Percentiles rank a stretch among this genome's conserved stretches.
These are phyloP conservation scores for Mormoops blainvillei DNA, from an alignment of 2,113 vertebrate species.

Conservation along the genomic window DNA sequence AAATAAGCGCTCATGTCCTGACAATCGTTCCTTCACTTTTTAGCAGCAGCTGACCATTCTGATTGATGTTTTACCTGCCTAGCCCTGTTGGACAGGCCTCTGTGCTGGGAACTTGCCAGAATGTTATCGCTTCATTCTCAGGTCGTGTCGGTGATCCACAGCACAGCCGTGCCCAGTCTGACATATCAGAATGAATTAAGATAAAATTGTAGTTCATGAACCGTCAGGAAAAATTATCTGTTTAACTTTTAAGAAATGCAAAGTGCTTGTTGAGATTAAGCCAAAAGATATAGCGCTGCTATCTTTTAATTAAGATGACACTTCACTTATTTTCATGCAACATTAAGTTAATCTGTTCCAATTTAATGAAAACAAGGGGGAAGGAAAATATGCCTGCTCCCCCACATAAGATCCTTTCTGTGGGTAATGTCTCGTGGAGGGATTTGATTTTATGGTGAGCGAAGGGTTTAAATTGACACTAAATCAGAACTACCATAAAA, in stretches of 20 bases:
- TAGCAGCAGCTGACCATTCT: neutral
- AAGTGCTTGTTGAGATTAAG: conserved; percentile 35
- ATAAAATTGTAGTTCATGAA: neutral
- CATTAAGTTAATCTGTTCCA: conserved; percentile 53
- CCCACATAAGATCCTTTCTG: neutral
- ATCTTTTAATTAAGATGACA: conserved; percentile 51
- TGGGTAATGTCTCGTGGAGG: neutral
- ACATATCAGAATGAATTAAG: conserved; percentile 3
- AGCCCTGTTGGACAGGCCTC: neutral
- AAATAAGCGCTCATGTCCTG: neutral
- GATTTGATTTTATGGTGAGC: conserved; percentile 4
- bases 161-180: neutral
- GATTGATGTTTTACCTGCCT: neutral
- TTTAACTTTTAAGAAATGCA: conserved; percentile 46
- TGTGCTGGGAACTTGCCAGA: neutral
- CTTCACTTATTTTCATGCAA: conserved; percentile 63
- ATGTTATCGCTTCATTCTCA: conserved; percentile 3
- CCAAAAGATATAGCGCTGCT: conserved; percentile 2
- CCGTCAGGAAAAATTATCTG: conserved; percentile 15
- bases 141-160: neutral
- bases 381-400: neutral
- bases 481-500: neutral
- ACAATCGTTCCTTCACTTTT: neutral
- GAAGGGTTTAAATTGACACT: neutral
- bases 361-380: conserved; percentile 14